Base-by-base conservation (phyloP, 2,888 invertebrate genomes). In the Lasioglossum zephyrum region DNA sequence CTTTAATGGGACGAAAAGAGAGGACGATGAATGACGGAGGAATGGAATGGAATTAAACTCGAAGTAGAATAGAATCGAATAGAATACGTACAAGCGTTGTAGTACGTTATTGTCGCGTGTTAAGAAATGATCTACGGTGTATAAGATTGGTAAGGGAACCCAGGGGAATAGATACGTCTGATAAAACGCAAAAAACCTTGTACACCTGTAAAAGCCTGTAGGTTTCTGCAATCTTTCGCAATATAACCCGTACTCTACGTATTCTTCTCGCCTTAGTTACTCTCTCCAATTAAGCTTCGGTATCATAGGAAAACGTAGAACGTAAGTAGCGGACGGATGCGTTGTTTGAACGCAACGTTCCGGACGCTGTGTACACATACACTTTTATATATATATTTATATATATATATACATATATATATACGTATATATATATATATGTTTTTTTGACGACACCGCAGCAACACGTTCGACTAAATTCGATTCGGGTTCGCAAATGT, bases 401-500 rank as follows among this genome's bases (percentile, higher is more conserved):
- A 1, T 31, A 31, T 31, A 31, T 31, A 31, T 31, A 31, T 31
- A 31, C 1, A 31, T 31, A 31, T 31, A 79, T 63, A 49, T 86
- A 36, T 36, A 36, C n/a, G n/a, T n/a, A 31, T 31, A 31, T 31
- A 31, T 31, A 79, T 63, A 49, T 86, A 36, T 36, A 36, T 36
- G 36, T 36, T 2, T 86, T 78, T 41, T 86, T 39, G 11, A 79
- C 49, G 76, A 36, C 31, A 31, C 16, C 63, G 63, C 31, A 47
- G 16, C 2, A 69, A 44, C 31, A 63, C 69, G 69, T 69, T 39
- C 39, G 69, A 11, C 36, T 6, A 47, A 47, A 76, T 66, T 75
- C 22, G 49, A 72, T n/a, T 47, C 74, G 79, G 66, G 26, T 57
- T 83, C 60, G 78, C 44, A 44, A 73, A 41, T 79, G 63, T 79